Base-by-base conservation (phyloP, 23 tunicate species). In the Trididemnum nubilum region DNA sequence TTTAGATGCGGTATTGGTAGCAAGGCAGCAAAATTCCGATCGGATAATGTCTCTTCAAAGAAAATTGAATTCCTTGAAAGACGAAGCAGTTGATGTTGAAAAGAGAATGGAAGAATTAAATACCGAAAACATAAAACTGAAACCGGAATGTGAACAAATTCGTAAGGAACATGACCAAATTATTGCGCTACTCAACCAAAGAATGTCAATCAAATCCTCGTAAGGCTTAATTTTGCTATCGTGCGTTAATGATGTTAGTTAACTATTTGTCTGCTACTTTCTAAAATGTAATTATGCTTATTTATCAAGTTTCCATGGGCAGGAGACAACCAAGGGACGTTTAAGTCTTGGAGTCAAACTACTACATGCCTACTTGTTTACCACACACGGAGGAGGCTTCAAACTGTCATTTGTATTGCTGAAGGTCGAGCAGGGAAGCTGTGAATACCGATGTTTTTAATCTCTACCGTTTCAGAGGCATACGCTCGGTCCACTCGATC, bases 141-240 rank as follows among this genome's bases (percentile, higher is more conserved):
- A 65, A 27, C 96, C 96, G 0, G 96, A 90, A 35, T 71, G 89
- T 21, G 81, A 90, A 30, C 33, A 27, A 33, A 81, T 85, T 22
- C 78, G 90, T 24, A 79, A 67, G 36, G 90, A 90, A 50, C 96
- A 90, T 73, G 96, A 90, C 74, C 81, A 90, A 63, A 80, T 90
- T 35, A 90, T 90, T 64, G 96, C 96, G 2, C 85, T 75, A 35
- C 77, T 90, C 5, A 90, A 90, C 36, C 89, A 90, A 36, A 57
- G 89, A 79, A 90, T 90, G 96, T 83, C 96, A 19, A 84, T 86
- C 21, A 90, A 90, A 57, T 88, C 96, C 19, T 79, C 76, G 92
- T 88, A 76, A 67, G 83, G 65, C 21, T n/a, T n/a, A n/a, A 9
- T 64, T 64, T 64, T 23, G 19, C 23, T 12, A 50, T 50, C 19